These are phyloP conservation scores for Dioctria rufipes DNA, from an alignment of 2,888 invertebrate species.

Conservation along the genomic window DNA sequence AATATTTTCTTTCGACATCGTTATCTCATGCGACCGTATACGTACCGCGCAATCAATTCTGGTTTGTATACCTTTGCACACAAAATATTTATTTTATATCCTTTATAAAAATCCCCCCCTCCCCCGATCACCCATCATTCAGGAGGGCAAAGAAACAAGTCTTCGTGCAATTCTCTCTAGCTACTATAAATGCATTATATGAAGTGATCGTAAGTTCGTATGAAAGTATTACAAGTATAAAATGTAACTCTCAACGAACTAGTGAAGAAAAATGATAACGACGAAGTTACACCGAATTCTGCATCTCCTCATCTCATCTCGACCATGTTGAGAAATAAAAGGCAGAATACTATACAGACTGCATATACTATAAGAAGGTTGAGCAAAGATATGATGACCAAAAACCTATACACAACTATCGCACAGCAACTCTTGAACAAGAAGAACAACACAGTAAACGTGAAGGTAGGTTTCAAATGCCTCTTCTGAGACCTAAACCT, in stretches of 20 bases:
- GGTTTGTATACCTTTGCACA: constrained; percentile 38
- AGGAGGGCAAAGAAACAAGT: not conserved
- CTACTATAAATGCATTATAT: constrained; percentile 32
- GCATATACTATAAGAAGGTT: not conserved
- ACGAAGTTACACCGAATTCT: constrained; percentile 31
- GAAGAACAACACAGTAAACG: not conserved
- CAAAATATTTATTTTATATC: constrained; percentile 45
- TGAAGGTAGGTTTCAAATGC: constrained; percentile 23
- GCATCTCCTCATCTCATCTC: not conserved
- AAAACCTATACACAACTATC: constrained; percentile 14
- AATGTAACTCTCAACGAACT: not conserved
- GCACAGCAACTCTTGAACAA: constrained; percentile 13
- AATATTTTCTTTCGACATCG: constrained; percentile 29
- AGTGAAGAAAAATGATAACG: constrained; percentile 14
- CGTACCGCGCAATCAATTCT: constrained; percentile 35
- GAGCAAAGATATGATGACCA: constrained; percentile 29
- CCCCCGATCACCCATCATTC: too few relatives aligned
- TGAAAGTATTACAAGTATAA: constrained; percentile 16
- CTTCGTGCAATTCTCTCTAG: not conserved
- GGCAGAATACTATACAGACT: not conserved
- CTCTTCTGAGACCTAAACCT: constrained; percentile 6
- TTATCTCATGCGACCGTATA: constrained; percentile 2
- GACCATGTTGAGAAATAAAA: not conserved
- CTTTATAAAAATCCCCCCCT: not conserved
- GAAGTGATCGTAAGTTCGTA: constrained; percentile 35